phyloP scores from a whole-genome alignment of 2,888 invertebrate species.

The Oscheius sp. region DNA sequence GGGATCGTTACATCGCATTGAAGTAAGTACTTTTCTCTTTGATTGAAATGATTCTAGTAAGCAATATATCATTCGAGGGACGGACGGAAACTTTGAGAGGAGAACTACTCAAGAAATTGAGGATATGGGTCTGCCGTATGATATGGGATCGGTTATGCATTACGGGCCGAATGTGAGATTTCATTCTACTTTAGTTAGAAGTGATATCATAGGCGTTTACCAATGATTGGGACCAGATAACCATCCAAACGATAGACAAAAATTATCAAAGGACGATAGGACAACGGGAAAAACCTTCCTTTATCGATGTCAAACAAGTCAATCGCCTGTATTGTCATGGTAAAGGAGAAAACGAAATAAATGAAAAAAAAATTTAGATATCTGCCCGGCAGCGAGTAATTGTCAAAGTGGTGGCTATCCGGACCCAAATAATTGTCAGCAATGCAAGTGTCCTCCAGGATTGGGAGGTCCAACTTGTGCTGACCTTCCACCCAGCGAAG shows the following conservation, averaged over 20 bases:
- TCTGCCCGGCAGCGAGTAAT: slow-evolving; percentile 35
- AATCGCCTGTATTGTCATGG: slow-evolving; percentile 64
- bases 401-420: slow-evolving; percentile 65
- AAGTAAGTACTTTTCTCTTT: slow-evolving; percentile 14
- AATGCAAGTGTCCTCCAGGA: slow-evolving; percentile 63
- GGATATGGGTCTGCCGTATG: slow-evolving; percentile 65
- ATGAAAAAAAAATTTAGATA: no score
- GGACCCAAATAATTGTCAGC: slow-evolving; percentile 62
- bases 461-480: slow-evolving; percentile 47
- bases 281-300: slow-evolving; percentile 58
- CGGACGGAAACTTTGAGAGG: slow-evolving; percentile 64
- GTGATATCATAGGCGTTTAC: slow-evolving; percentile 59
- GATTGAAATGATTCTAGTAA: slow-evolving; percentile 37
- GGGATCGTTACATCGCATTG: slow-evolving; percentile 62
- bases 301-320: slow-evolving; percentile 67
- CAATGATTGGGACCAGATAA: slow-evolving; percentile 62
- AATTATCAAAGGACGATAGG: slow-evolving; percentile 64
- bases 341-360: no score
- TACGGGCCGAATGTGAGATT: slow-evolving; percentile 57
- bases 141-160: slow-evolving; percentile 65
- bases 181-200: not conserved
- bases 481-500: slow-evolving; percentile 33
- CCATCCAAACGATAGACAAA: slow-evolving; percentile 57
- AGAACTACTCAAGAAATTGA: slow-evolving; percentile 60
- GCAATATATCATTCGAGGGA: slow-evolving; percentile 62